A percentile compares a stretch with the other conserved stretches of the same genome.
phyloP scores from a whole-genome alignment of 2,113 vertebrate species.

The Vireo altiloquus region DNA sequence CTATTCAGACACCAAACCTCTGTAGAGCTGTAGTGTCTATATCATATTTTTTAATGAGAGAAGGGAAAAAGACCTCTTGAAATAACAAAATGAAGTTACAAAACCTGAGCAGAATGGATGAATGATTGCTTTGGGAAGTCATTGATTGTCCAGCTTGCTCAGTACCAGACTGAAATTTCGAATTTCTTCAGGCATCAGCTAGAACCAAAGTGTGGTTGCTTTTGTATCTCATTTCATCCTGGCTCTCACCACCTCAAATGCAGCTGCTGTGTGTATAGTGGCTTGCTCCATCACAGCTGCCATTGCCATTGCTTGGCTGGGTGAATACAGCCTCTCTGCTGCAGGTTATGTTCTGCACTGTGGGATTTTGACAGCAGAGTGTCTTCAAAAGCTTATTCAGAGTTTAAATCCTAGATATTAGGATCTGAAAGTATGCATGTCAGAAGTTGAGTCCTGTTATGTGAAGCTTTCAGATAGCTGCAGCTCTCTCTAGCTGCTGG shows the following conservation, averaged over 20 bases:
- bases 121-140: neutral
- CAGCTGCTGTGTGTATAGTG: accelerated
- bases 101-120: neutral
- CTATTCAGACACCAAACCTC: neutral
- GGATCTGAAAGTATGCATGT: neutral
- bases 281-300: neutral
- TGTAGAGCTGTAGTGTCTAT: neutral
- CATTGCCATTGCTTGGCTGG: neutral
- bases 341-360: neutral
- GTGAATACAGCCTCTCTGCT: neutral
- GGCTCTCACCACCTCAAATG: neutral
- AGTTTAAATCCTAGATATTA: neutral
- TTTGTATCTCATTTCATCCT: neutral
- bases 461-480: neutral
- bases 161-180: neutral
- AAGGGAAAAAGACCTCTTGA: neutral
- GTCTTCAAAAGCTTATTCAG: neutral
- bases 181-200: neutral
- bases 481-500: neutral
- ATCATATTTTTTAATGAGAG: neutral
- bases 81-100: neutral
- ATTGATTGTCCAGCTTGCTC: neutral
- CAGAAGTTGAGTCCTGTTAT: neutral
- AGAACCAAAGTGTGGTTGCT: accelerated
- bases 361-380: neutral